Evolutionary conservation across 2,888 invertebrate genomes (phyloP).

Genomic region (Slavum lentiscoides): DNA sequence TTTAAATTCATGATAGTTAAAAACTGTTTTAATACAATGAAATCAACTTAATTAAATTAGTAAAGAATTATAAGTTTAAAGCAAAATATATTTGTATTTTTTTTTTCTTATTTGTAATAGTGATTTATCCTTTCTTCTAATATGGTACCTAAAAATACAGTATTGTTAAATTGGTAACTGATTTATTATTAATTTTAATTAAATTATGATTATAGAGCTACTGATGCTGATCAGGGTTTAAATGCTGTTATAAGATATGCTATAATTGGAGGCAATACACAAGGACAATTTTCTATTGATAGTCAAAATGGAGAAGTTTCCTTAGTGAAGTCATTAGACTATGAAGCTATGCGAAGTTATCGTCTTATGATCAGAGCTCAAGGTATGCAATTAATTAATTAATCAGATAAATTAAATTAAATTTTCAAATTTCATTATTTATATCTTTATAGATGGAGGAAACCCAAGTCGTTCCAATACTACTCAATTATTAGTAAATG

Average conservation of each 20-base stretch:
- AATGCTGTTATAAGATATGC: slow-evolving; percentile 93
- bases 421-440: background rate
- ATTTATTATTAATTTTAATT: background rate
- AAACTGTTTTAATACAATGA: too few species aligned
- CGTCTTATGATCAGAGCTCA: slow-evolving; percentile 90
- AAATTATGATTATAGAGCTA: slow-evolving; percentile 66
- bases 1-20: too few species aligned
- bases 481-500: slow-evolving; percentile 88
- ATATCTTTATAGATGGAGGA: slow-evolving; percentile 74
- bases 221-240: slow-evolving; percentile 87
- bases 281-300: slow-evolving; percentile 92
- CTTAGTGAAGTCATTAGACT: slow-evolving; percentile 84
- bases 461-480: slow-evolving; percentile 92
- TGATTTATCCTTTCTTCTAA: background rate
- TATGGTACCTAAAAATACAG: background rate
- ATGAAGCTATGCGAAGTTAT: slow-evolving; percentile 83
- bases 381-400: slow-evolving; percentile 60
- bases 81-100: background rate
- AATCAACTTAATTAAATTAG: too few species aligned
- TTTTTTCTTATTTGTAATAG: background rate
- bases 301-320: slow-evolving; percentile 88
- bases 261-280: slow-evolving; percentile 92
- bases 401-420: background rate
- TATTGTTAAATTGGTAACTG: background rate
- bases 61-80: too few species aligned